These are phyloP conservation scores for Sebastolobus altivelis DNA, from an alignment of 2,797 vertebrate species.

Conservation along the genomic window DNA sequence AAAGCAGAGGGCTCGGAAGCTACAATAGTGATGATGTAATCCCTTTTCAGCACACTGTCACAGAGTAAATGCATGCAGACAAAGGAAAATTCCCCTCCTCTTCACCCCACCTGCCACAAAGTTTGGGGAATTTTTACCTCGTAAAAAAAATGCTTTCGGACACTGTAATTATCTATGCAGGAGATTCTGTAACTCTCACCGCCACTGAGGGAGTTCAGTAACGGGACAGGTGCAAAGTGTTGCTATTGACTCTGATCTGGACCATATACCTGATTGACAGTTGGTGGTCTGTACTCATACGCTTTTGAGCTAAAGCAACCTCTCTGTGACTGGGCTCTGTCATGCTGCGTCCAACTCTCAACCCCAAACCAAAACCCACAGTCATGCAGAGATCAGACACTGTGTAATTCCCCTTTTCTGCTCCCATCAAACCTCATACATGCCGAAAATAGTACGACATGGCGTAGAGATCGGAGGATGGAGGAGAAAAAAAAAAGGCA, in stretches of 20 bases:
- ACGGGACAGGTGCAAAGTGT: slow-evolving; percentile 57
- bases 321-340: slow-evolving; percentile 44
- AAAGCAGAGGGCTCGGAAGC: slow-evolving; percentile 69
- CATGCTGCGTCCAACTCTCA: slow-evolving; percentile 40
- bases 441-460: slow-evolving; percentile 60
- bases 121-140: slow-evolving; percentile 67
- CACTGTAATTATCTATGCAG: slow-evolving; percentile 61
- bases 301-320: slow-evolving; percentile 45
- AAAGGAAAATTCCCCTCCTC: slow-evolving; percentile 62
- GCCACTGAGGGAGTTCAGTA: slow-evolving; percentile 16
- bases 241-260: slow-evolving; percentile 14
- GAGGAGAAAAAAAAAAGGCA: slow-evolving; percentile 35
- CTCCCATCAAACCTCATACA: slow-evolving; percentile 65
- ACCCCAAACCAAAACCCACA: slow-evolving; percentile 70
- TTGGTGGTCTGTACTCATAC: slow-evolving; percentile 18
- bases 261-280: slow-evolving; percentile 1
- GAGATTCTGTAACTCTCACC: slow-evolving; percentile 3
- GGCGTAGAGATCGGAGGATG: slow-evolving; percentile 34
- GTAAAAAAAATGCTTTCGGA: slow-evolving; percentile 54
- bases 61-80: slow-evolving; percentile 74
- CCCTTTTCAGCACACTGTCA: slow-evolving; percentile 71
- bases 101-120: slow-evolving; percentile 58
- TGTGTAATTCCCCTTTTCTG: slow-evolving; percentile 70
- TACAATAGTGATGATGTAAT: slow-evolving; percentile 85
- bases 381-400: slow-evolving; percentile 68